Percentiles rank a stretch among this genome's conserved stretches.
Conservation (phyloP, 1,140 invertebrate species). For the Hormaphis cornu region DNA sequence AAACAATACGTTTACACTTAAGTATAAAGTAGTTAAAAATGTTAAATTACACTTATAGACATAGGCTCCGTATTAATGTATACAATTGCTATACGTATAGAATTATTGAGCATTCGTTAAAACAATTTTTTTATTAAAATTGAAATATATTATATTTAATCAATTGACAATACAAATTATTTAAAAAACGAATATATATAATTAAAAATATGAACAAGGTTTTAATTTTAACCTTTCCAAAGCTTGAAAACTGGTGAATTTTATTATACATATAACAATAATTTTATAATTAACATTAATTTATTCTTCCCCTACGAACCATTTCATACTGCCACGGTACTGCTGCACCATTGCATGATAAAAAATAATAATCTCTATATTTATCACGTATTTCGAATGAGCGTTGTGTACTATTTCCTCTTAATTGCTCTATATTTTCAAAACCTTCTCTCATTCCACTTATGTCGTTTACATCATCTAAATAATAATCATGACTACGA, state of each 20-base stretch:
- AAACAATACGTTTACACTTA: no score
- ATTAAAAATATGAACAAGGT: not conserved
- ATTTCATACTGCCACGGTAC: slow-evolving; percentile 22
- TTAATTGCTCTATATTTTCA: not conserved
- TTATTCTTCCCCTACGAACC: not conserved
- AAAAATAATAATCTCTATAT: slow-evolving; percentile 1
- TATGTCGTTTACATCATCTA: not conserved
- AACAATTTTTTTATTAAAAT: no score
- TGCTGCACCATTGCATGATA: not conserved
- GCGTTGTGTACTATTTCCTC: not conserved
- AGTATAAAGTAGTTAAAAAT: no score
- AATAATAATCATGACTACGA: slow-evolving; percentile 14
- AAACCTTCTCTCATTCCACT: not conserved
- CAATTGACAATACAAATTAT: not conserved
- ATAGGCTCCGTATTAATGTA: no score
- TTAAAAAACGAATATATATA: not conserved
- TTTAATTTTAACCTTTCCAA: not conserved
- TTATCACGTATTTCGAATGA: not conserved
- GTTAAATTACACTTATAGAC: no score
- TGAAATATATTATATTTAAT: not conserved
- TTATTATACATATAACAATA: not conserved
- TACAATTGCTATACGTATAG: no score
- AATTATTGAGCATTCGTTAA: no score
- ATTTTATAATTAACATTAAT: not conserved
- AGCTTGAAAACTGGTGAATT: not conserved